Percentiles rank a stretch among this genome's conserved stretches.
Evolutionary conservation across 2,113 vertebrate genomes (phyloP).

Genomic region (Turdus rufiventris): DNA sequence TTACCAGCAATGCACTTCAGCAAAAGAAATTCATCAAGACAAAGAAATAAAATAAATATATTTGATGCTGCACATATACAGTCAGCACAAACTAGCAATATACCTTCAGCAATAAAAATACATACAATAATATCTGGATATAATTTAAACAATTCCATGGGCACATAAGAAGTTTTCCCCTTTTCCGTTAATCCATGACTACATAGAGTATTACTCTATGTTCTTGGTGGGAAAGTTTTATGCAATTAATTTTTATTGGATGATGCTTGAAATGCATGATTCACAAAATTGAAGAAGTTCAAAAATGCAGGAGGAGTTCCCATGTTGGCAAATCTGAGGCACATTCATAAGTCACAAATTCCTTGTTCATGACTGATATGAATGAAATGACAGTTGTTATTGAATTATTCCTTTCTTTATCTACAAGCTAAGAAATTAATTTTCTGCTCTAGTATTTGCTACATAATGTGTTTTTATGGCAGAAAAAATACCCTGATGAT

Average conservation of each 20-base stretch:
- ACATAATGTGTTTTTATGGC: neutral
- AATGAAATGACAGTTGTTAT: neutral
- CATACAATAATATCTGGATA: neutral
- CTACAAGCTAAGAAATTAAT: neutral
- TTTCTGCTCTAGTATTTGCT: neutral
- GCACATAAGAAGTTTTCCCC: neutral
- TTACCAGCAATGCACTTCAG: neutral
- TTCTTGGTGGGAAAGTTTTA: neutral
- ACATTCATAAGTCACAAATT: neutral
- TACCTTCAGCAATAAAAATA: neutral
- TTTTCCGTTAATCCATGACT: accelerated
- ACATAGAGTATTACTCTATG: neutral
- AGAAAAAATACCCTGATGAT: neutral
- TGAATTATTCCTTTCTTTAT: neutral
- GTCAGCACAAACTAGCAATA: neutral
- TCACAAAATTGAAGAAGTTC: neutral
- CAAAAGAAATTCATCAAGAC: neutral
- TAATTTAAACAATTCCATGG: neutral
- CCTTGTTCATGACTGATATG: neutral
- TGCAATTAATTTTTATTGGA: neutral
- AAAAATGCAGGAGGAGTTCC: neutral
- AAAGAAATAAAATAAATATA: neutral
- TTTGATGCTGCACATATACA: neutral
- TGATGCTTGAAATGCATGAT: neutral
- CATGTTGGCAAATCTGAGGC: neutral